These are phyloP conservation scores for Stenolophus ochropezus DNA, from an alignment of 2,888 invertebrate species.

Conservation along the genomic window DNA sequence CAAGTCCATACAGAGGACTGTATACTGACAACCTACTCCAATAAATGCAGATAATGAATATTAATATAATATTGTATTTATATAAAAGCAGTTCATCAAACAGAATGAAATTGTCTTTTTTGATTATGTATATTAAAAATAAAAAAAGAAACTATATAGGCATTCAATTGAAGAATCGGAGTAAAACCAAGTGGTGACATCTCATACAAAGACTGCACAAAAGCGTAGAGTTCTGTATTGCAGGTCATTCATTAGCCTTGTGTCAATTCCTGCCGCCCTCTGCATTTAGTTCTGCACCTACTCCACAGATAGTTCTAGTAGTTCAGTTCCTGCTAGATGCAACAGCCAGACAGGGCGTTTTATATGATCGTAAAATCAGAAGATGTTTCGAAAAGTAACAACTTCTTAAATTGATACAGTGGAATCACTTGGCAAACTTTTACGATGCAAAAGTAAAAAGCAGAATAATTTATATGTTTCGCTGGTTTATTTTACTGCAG, in stretches of 20 bases:
- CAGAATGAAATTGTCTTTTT: no score
- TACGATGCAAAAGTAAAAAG: slow-evolving; percentile 59
- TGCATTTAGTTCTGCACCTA: neutral
- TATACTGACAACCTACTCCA: no score
- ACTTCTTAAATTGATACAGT: slow-evolving; percentile 60
- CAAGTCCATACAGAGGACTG: no score
- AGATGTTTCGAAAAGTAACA: slow-evolving; percentile 60
- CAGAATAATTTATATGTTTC: slow-evolving; percentile 58
- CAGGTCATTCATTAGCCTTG: neutral
- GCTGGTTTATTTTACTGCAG: slow-evolving; percentile 56
- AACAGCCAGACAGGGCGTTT: slow-evolving; percentile 35
- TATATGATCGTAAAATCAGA: slow-evolving; percentile 59
- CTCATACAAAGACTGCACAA: no score
- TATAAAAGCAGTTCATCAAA: no score
- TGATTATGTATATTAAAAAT: no score
- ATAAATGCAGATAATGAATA: no score
- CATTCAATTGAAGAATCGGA: no score
- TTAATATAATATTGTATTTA: no score
- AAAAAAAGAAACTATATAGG: no score
- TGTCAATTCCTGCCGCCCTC: neutral
- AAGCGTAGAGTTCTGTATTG: neutral
- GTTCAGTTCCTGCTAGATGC: neutral
- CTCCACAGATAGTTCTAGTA: slow-evolving; percentile 1
- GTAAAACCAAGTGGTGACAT: no score
- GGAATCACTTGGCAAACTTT: slow-evolving; percentile 58